Evolutionary conservation across 2,797 vertebrate species (phyloP).

Genomic region (Agapornis canus): DNA sequence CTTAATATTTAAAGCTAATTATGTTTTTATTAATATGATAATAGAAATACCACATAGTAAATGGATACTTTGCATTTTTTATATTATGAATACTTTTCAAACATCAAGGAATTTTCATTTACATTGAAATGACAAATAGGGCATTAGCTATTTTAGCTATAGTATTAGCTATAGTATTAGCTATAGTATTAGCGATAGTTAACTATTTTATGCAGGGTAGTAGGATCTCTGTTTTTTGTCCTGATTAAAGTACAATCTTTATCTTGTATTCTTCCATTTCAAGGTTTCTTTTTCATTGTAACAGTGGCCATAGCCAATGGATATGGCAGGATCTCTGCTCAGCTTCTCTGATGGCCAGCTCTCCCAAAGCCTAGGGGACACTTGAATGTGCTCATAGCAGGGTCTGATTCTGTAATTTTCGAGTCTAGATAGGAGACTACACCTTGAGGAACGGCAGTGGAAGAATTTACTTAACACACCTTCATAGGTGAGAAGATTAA

Average conservation of each 20-base stretch:
- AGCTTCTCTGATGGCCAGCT: neutral
- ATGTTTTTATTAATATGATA: conserved; percentile 24
- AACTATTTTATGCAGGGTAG: neutral
- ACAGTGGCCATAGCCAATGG: neutral
- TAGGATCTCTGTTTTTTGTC: neutral
- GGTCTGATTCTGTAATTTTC: neutral
- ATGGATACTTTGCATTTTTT: neutral
- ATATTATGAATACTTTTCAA: neutral
- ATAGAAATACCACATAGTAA: neutral
- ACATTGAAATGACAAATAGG: neutral
- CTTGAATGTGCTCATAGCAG: neutral
- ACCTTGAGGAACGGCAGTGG: neutral
- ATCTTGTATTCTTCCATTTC: neutral
- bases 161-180: neutral
- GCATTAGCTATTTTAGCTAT: neutral
- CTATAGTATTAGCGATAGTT: neutral
- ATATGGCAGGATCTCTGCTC: neutral
- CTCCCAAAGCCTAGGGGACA: neutral
- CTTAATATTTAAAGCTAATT: neutral
- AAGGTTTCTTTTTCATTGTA: neutral
- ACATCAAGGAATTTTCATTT: neutral
- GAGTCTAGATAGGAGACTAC: neutral
- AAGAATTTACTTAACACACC: neutral
- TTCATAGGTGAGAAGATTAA: neutral
- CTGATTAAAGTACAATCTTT: neutral